Evolutionary conservation across 1,140 invertebrate genomes (phyloP).

Genomic region (Microplitis mediator): DNA sequence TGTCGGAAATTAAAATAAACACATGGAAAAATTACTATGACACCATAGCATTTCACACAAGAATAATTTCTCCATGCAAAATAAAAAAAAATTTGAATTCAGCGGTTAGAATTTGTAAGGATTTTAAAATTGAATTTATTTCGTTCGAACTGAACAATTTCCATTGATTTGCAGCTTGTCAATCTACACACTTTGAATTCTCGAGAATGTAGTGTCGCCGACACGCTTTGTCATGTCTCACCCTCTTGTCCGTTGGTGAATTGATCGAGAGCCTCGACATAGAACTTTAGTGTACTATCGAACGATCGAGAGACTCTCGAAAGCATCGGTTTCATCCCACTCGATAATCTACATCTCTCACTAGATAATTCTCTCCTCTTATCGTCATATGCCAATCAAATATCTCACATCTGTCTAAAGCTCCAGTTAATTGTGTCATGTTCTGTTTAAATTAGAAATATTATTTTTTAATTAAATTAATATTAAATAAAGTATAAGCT

Average conservation of each 20-base stretch:
- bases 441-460: neutral
- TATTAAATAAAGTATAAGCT: too few relatives aligned
- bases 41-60: too few relatives aligned
- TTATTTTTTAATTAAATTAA: neutral
- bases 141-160: neutral
- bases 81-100: neutral
- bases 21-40: too few relatives aligned
- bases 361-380: neutral
- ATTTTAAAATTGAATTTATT: neutral
- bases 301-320: neutral
- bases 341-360: neutral
- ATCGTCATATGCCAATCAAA: constrained; percentile 2
- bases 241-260: neutral
- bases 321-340: neutral
- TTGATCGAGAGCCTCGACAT: neutral
- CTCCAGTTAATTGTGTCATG: neutral
- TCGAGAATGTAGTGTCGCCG: neutral
- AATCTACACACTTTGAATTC: neutral
- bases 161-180: neutral
- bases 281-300: neutral
- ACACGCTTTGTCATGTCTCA: constrained; percentile 2
- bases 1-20: too few relatives aligned
- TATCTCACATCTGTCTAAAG: neutral
- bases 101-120: neutral
- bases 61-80: too few relatives aligned